Evolutionary conservation across 2,797 vertebrate genomes (phyloP).

Genomic region (Darevskia nairensis): DNA sequence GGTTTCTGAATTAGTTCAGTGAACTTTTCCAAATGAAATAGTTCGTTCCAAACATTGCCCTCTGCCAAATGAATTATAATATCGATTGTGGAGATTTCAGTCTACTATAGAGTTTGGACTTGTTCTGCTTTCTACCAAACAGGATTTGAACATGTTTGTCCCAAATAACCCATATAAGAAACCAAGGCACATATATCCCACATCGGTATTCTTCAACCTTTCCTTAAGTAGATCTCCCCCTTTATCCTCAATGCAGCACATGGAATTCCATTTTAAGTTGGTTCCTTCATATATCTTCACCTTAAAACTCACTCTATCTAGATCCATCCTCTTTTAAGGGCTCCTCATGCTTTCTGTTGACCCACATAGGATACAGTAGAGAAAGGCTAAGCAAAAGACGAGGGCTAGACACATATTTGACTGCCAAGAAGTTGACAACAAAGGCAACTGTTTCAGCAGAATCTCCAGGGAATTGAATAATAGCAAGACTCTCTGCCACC

Average conservation of each 20-base stretch:
- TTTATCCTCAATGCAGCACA: background rate
- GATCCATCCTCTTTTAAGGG: background rate
- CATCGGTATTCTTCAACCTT: too few relatives aligned
- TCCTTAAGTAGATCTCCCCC: background rate
- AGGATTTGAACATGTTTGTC: background rate
- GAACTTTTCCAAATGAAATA: too few relatives aligned
- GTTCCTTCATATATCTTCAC: too few relatives aligned
- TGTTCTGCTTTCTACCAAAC: background rate
- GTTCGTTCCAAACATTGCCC: too few relatives aligned
- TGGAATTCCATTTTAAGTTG: background rate
- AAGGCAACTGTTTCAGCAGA: background rate
- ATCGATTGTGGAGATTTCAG: background rate
- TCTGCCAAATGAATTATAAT: background rate
- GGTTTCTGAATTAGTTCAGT: too few relatives aligned
- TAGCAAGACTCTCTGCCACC: background rate
- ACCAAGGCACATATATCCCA: too few relatives aligned
- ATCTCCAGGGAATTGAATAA: constrained; percentile 15
- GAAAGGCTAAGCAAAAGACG: background rate
- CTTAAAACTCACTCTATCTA: background rate
- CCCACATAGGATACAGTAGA: background rate
- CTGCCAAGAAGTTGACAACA: constrained; percentile 7
- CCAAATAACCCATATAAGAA: background rate
- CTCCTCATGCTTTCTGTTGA: background rate
- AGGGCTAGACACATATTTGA: background rate
- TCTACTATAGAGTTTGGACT: background rate